Evolutionary conservation across 35 echinoderm and acorn worm genomes (phyloP).

Genomic region (Eucidaris tribuloides): DNA sequence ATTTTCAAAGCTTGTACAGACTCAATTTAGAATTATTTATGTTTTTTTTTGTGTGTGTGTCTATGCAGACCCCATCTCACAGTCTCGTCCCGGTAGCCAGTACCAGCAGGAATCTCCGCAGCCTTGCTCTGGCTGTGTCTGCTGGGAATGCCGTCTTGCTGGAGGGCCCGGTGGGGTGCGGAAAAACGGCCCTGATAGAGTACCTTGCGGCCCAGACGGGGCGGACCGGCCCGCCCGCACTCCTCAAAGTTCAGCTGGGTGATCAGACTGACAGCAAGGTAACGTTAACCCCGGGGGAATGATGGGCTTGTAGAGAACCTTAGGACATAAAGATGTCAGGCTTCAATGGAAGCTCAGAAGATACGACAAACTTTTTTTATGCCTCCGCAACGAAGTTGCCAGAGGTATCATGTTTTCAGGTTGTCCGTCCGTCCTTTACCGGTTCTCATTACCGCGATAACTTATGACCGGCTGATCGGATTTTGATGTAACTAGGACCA

Average conservation of each 20-base stretch:
- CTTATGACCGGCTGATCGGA: too few species aligned
- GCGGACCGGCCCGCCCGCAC: slow-evolving; percentile 27
- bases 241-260: slow-evolving; percentile 87
- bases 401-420: too few species aligned
- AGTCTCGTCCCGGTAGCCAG: slow-evolving; percentile 64
- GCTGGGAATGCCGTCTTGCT: slow-evolving; percentile 65
- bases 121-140: slow-evolving; percentile 69
- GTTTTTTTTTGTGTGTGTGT: background rate
- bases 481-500: background rate
- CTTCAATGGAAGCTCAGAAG: too few species aligned
- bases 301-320: too few species aligned
- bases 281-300: background rate
- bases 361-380: too few species aligned
- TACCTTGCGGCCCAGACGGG: slow-evolving; percentile 75
- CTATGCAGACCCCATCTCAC: background rate
- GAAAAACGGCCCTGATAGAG: slow-evolving; percentile 82
- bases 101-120: slow-evolving; percentile 60
- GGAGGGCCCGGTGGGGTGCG: slow-evolving; percentile 85
- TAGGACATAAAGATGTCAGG: background rate
- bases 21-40: background rate
- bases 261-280: slow-evolving; percentile 98
- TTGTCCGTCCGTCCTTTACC: too few species aligned
- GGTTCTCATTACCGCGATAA: too few species aligned
- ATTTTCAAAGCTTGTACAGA: background rate
- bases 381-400: too few species aligned